Conservation (phyloP, 2,888 invertebrate species). For the Muschampia plurimacula region DNA sequence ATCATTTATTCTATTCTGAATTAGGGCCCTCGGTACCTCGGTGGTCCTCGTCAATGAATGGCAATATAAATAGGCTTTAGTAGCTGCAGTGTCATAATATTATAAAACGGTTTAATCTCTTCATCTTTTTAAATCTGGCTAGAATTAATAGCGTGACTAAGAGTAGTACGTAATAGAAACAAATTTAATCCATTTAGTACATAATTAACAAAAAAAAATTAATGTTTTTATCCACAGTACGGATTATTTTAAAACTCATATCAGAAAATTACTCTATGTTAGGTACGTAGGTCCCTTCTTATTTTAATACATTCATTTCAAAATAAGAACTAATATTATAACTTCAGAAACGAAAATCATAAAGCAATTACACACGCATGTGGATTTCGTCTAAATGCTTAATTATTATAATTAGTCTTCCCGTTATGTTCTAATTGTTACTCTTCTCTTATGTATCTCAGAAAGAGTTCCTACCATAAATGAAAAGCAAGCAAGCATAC, state of each 20-base stretch:
- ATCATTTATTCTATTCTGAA: constrained; percentile 74
- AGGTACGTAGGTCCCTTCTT: not conserved
- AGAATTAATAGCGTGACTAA: too few relatives aligned
- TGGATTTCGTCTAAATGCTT: not conserved
- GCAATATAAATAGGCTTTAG: constrained; percentile 48
- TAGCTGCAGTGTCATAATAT: constrained; percentile 72
- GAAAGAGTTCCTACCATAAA: not conserved
- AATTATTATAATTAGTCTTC: not conserved
- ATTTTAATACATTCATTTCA: constrained; percentile 22
- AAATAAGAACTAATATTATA: constrained; percentile 25
- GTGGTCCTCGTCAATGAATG: constrained; percentile 63
- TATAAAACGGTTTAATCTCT: constrained; percentile 66
- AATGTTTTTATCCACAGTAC: not conserved
- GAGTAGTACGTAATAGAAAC: too few relatives aligned
- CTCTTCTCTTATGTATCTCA: not conserved
- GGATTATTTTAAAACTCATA: not conserved
- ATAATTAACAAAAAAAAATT: not conserved
- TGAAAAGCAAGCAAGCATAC: too few relatives aligned
- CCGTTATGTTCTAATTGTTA: not conserved
- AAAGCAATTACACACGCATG: not conserved
- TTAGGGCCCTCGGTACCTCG: constrained; percentile 58
- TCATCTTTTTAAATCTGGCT: constrained; percentile 50
- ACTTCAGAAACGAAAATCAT: constrained; percentile 28
- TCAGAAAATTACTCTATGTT: not conserved
- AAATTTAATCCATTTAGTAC: too few relatives aligned